These are phyloP conservation scores for Pogonomyrmex californicus DNA, from an alignment of 1,140 invertebrate genomes.

Conservation along the genomic window DNA sequence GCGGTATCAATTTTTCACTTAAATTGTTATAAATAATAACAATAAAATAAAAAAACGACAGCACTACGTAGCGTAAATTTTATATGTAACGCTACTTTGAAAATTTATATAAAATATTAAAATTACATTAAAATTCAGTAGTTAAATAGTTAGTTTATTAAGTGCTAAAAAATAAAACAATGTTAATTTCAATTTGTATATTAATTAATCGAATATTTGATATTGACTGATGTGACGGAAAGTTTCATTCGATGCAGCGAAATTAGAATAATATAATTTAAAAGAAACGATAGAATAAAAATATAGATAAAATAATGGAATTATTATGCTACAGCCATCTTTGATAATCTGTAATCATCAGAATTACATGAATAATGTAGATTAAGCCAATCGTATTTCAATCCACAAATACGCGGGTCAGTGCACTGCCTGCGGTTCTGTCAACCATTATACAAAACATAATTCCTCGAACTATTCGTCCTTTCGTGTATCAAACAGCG, in stretches of 20 bases:
- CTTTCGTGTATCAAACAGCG: background rate
- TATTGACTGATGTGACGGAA: background rate
- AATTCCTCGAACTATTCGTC: conserved; percentile 12
- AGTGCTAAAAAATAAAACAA: background rate
- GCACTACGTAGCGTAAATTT: background rate
- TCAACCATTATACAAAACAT: conserved; percentile 12
- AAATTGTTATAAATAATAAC: conserved; percentile 17
- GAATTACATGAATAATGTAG: background rate
- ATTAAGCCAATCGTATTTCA: background rate
- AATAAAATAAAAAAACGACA: conserved; percentile 6
- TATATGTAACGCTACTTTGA: background rate
- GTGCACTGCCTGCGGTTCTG: background rate
- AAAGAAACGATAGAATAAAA: background rate
- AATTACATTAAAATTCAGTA: background rate
- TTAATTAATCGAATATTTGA: background rate
- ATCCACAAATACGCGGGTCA: background rate
- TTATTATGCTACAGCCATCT: background rate
- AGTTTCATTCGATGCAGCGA: background rate
- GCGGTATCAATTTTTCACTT: background rate
- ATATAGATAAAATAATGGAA: background rate
- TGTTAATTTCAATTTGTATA: background rate
- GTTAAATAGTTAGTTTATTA: conserved; percentile 10
- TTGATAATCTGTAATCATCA: background rate
- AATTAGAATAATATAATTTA: background rate
- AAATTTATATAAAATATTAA: background rate